A percentile compares a stretch with the other conserved stretches of the same genome.
Conservation (phyloP, 2,888 invertebrate genomes). For the Helleia helle region DNA sequence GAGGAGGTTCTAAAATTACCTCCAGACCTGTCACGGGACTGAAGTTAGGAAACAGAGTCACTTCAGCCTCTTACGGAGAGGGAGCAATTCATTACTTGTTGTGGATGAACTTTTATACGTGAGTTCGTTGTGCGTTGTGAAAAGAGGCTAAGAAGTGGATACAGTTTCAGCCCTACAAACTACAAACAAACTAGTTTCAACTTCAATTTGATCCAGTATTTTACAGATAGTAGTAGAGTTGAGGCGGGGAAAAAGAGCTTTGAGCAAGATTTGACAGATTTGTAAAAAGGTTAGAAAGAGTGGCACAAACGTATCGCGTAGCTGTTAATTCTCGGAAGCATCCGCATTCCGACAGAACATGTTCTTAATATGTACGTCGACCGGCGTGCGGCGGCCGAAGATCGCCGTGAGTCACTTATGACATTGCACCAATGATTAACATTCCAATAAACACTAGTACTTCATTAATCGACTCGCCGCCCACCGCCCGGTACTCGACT, state of each 20-base stretch:
- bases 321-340: constrained; percentile 48
- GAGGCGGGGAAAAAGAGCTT: background rate
- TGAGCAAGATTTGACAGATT: constrained; percentile 22
- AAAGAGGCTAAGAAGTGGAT: no score
- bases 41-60: no score
- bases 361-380: constrained; percentile 48
- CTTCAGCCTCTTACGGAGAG: no score
- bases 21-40: no score
- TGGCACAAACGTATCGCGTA: constrained; percentile 33
- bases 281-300: constrained; percentile 25
- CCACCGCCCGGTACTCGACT: constrained; percentile 31
- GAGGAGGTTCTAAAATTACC: no score
- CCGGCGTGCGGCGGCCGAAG: constrained; percentile 30
- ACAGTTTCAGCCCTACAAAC: no score
- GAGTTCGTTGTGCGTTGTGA: no score
- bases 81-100: no score
- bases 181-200: no score
- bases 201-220: no score
- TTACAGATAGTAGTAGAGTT: no score
- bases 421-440: constrained; percentile 58
- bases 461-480: constrained; percentile 34
- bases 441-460: constrained; percentile 50
- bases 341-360: constrained; percentile 63
- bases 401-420: constrained; percentile 52
- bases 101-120: no score